These are phyloP conservation scores for Lycaena phlaeas DNA, from an alignment of 2,888 invertebrate species.

Conservation along the genomic window DNA sequence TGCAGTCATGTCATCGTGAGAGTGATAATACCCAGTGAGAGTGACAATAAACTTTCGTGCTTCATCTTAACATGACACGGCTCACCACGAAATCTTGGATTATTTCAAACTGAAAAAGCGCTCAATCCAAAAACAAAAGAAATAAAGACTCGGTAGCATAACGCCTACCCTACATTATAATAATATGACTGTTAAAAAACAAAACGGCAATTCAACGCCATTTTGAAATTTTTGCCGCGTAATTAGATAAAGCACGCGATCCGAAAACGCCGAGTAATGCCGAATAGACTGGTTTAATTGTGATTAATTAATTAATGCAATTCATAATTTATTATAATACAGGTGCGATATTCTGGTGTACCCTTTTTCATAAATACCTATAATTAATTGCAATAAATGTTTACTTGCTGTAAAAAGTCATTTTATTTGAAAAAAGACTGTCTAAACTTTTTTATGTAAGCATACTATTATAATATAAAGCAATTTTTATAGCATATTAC, in stretches of 20 bases:
- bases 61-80: too few species aligned
- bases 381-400: too few species aligned
- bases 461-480: too few species aligned
- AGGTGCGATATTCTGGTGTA: not conserved
- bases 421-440: too few species aligned
- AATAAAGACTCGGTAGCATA: not conserved
- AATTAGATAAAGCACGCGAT: not conserved
- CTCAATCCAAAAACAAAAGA: not conserved
- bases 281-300: constrained; percentile 1
- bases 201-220: not conserved
- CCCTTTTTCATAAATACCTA: too few species aligned
- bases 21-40: too few species aligned
- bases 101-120: not conserved
- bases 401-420: too few species aligned
- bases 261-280: constrained; percentile 1
- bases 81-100: not conserved
- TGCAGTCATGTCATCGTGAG: too few species aligned
- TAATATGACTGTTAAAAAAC: constrained; percentile 1
- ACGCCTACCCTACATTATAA: not conserved
- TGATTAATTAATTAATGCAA: constrained; percentile 7
- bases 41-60: too few species aligned
- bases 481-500: too few species aligned
- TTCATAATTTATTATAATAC: not conserved
- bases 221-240: constrained; percentile 1
- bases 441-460: too few species aligned